A percentile compares a stretch with the other conserved stretches of the same genome.
These are phyloP conservation scores for Lanistes nyassanus DNA, from an alignment of 1,140 invertebrate genomes.

Conservation along the genomic window DNA sequence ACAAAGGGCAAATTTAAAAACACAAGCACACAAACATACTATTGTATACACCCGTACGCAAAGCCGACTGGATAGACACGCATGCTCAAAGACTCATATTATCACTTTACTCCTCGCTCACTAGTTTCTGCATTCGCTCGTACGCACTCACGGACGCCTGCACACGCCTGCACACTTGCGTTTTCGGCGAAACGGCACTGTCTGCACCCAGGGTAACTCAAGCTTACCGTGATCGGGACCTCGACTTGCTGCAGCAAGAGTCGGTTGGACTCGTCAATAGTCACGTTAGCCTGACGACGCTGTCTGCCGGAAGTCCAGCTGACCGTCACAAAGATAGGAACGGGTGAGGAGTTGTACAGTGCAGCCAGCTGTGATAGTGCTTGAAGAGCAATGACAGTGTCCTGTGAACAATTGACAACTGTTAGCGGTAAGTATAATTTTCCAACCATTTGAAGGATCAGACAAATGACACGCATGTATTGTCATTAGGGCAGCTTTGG, in stretches of 20 bases:
- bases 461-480: too few species aligned
- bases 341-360: constrained; percentile 12
- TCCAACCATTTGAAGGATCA: too few species aligned
- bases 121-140: background rate
- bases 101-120: too few species aligned
- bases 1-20: too few species aligned
- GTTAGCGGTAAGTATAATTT: too few species aligned
- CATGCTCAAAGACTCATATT: too few species aligned
- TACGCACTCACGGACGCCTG: background rate
- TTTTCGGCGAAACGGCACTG: background rate
- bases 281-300: constrained; percentile 4
- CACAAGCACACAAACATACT: too few species aligned
- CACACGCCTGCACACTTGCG: background rate
- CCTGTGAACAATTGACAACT: constrained; percentile 31
- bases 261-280: constrained; percentile 33
- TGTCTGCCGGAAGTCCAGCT: constrained; percentile 9
- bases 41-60: too few species aligned
- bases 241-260: constrained; percentile 37
- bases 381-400: constrained; percentile 36
- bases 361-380: constrained; percentile 28
- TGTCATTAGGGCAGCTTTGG: too few species aligned
- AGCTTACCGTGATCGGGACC: constrained; percentile 19
- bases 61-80: too few species aligned
- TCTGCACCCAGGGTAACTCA: background rate
- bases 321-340: constrained; percentile 21